Percentiles rank a stretch among this genome's conserved stretches.
These are phyloP conservation scores for Mus pahari DNA, from an alignment of 2,113 vertebrate species.

Conservation along the genomic window DNA sequence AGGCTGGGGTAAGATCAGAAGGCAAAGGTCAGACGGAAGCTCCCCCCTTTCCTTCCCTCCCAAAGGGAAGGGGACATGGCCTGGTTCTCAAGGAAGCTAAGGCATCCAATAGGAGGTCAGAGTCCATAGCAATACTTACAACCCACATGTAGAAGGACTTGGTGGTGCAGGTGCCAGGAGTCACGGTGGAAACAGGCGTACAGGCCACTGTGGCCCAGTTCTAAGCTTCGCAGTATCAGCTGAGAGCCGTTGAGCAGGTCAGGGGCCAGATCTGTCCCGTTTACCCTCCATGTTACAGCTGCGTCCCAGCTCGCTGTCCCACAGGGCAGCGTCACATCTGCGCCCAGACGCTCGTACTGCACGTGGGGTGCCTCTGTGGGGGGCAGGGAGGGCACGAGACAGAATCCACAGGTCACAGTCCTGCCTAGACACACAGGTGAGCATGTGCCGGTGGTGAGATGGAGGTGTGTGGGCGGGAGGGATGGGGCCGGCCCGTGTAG, in stretches of 20 bases:
- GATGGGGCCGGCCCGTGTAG: not conserved
- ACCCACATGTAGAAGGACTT: constrained; percentile 93
- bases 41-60: not conserved
- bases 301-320: constrained; percentile 92
- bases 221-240: constrained; percentile 90
- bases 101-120: not conserved
- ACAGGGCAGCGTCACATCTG: constrained; percentile 94
- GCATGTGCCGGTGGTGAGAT: not conserved
- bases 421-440: not conserved
- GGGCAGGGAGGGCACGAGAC: not conserved
- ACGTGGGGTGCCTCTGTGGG: constrained; percentile 88
- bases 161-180: constrained; percentile 93
- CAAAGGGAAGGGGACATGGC: not conserved
- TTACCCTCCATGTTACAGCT: constrained; percentile 95
- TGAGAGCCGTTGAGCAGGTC: constrained; percentile 90
- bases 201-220: constrained; percentile 91
- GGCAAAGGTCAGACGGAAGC: not conserved
- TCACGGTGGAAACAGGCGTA: constrained; percentile 98
- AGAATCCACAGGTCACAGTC: constrained; percentile 50
- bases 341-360: constrained; percentile 93
- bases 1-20: not conserved
- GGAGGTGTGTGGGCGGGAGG: fast-evolving
- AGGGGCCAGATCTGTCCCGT: constrained; percentile 93
- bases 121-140: constrained; percentile 88
- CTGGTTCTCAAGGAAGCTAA: not conserved